Base-by-base conservation (phyloP, 2,888 invertebrate species). In the Drosophila koepferae region DNA sequence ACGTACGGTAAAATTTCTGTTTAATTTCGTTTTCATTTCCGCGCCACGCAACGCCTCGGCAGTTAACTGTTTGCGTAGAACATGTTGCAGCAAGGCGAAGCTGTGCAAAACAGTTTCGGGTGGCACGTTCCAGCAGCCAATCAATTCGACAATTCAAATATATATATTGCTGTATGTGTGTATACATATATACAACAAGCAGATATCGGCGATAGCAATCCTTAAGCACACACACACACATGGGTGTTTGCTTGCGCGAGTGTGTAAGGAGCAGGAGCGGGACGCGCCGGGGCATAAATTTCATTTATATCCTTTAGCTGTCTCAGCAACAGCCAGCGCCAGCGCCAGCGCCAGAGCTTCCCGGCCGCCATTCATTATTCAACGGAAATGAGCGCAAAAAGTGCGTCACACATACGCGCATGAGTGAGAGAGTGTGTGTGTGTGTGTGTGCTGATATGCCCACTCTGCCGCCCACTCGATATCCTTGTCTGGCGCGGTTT, bases 11-110 rank as follows among this genome's bases (percentile, higher is more conserved):
- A 77, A 81, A 79, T 84, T 80, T 84, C 85, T 77, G 64, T 84
- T 89, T 84, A 89, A 85, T 89, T 89, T 89, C 70, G 73, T 75
- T 85, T 85, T 81, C 79, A 89, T 81, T 89, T 89, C 87, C 87
- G 87, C 77, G 77, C 56, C 62, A 73, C 49, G 58, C 53, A 28
- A 49, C 54, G 48, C 48, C 70, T 43, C 43, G 46, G 49, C 71
- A 64, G 36, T 56, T 64, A 56, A 68, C 72, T 77, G 77, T 77
- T 77, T 64, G 72, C 63, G 41, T 36, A 40, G 55, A 51, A 75
- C 34, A 36, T 54, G 34, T 20, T 40, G n/a, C 51, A 38, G 31
- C 38, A 23, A 40, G 38, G 2, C 49, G 49, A 16, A 40, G 65
- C 14, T 48, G 14, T 2, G 36, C 16, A 20, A 38, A 10, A 18